Evolutionary conservation across 2,113 vertebrate species (phyloP), one percentile per base, ranked within the genome.

Genomic region (Grammomys dolichurus): DNA sequence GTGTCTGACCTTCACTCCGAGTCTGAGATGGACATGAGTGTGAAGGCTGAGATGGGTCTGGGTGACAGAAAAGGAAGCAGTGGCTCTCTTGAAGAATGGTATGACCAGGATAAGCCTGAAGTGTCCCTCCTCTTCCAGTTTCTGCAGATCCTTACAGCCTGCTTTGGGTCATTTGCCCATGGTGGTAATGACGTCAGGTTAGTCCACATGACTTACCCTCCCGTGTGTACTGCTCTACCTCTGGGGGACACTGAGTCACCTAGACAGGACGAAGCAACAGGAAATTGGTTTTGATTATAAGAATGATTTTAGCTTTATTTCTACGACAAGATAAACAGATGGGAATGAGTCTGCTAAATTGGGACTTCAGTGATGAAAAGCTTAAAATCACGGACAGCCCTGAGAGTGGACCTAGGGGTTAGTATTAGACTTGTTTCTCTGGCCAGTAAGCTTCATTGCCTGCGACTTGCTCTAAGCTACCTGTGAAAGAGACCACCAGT

Each of bases 121-220:
- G 99, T 99, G 82, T 99, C 99, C 10, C 97, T 98, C 3, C 99
- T 99, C 75, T 99, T 99, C 98, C 99, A 99, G 97, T 99, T 99
- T 98, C 98, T 99, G 90, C 99, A 99, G 98, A 99, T 99, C 87
- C 99, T 99, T 69, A 99, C 99, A 0, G 99, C 99, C 2, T 99
- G 99, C 97, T 99, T 99, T 31, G 99, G 99, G 58, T 99, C 99
- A 5, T 99, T 99, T 0, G 99, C 99, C 48, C 99, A 99, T 0
- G 99, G 99, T n/a, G 99, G 99, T 87, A 99, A 99, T 5, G 99
- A 99, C 1, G 99, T 99, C 98, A 99, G 99, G 99, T 99, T 90
- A 87, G 98, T 97, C 33, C 67, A 13, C 48, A 3, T 10, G 89
- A 56, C 28, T 93, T 51, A 2, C 10, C 17, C 48, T 51, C 70